Base-by-base conservation (phyloP, 2,113 vertebrate species). In the Mustela lutreola region DNA sequence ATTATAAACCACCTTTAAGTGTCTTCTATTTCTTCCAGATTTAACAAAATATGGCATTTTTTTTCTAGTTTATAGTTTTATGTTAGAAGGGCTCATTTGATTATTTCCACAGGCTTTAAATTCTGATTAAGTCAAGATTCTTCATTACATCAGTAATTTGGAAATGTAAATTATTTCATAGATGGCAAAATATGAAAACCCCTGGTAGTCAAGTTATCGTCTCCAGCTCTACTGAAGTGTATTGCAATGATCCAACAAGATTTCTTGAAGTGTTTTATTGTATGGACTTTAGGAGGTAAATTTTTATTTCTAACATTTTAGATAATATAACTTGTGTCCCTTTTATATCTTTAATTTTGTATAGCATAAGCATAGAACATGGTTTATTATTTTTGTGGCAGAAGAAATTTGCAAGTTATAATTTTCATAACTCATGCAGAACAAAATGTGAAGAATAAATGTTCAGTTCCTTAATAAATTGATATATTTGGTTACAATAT, bases 121-220 rank as follows among this genome's bases (percentile, higher is more conserved):
- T 18, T 36, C 78, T 86, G 67, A 84, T 70, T 33, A 75, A 92
- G 71, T 63, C 31, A 85, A 58, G 48, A 92, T 65, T 60, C 48
- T 76, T 89, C 63, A 67, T 91, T 85, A 81, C 63, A 70, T 19
- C 8, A 75, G 7, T 85, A 78, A 89, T 63, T 42, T 89, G 16
- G 42, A 86, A 86, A 81, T 94, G 53, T 33, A 76, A 86, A 1
- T 90, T 81, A 10, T 63, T 92, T 70, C 33, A 90, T 14, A 86
- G 39, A 76, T 85, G 22, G 10, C 15, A 94, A 24, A 81, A 81
- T 76, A 80, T 80, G 48, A 90, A 92, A 94, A 81, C 31, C 28
- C 24, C 7, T 96, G 60, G 78, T 70, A 89, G 70, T 67, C n/a
- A 81, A 92, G 89, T 92, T 70, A 67, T 6, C 22, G 56, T 92